These are phyloP conservation scores for Hypotaenidia okinawae DNA, from an alignment of 2,797 vertebrate genomes.

Conservation along the genomic window DNA sequence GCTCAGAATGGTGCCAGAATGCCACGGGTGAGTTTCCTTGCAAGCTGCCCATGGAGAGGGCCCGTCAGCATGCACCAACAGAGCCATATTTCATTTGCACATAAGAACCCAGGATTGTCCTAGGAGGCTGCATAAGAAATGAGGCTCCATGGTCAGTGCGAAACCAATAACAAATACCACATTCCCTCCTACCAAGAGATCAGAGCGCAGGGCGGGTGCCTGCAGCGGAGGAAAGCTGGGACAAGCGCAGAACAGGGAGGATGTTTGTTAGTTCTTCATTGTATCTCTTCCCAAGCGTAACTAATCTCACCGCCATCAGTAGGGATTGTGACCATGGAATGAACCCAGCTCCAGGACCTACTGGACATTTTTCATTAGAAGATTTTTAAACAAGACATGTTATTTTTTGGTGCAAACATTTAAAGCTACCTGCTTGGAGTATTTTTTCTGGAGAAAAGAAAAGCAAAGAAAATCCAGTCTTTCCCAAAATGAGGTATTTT, in stretches of 20 bases:
- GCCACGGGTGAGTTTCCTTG: constrained; percentile 21
- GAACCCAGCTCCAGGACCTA: not conserved
- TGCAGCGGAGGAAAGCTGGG: not conserved
- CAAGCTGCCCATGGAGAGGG: constrained; percentile 21
- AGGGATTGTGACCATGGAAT: not conserved
- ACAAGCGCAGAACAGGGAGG: not conserved
- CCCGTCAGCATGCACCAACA: not conserved
- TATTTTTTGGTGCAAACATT: not conserved
- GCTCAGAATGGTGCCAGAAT: constrained; percentile 46
- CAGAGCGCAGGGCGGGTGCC: not conserved
- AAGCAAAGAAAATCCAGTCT: not conserved
- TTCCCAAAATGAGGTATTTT: not conserved
- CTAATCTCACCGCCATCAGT: not conserved
- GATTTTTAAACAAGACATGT: not conserved
- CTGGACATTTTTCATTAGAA: not conserved
- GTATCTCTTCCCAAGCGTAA: not conserved
- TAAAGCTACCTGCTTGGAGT: not conserved
- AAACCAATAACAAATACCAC: not conserved
- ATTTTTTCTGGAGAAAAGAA: not conserved
- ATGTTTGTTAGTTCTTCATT: constrained; percentile 2
- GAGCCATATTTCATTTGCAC: constrained; percentile 34
- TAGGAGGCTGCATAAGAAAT: not conserved
- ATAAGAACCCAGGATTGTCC: not conserved
- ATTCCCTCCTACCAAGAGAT: not conserved
- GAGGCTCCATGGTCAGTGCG: not conserved